Percentiles rank a stretch among this genome's conserved stretches.
These are phyloP conservation scores for Clusia tigrina DNA, from an alignment of 2,888 invertebrate species.

Conservation along the genomic window DNA sequence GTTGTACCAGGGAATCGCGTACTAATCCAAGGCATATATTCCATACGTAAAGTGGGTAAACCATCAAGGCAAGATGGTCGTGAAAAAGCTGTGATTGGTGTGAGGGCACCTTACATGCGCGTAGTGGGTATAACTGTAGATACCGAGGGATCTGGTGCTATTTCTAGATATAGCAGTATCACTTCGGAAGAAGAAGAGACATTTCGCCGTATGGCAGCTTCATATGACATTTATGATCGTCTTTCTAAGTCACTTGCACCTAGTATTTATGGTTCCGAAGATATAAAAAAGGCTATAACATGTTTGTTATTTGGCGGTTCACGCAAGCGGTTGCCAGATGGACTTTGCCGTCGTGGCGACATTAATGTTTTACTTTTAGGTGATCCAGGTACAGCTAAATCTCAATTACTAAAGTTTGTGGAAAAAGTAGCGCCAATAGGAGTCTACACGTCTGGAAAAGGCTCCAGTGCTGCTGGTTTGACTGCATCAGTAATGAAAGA, in stretches of 20 bases:
- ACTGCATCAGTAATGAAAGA: conserved; percentile 97
- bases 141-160: conserved; percentile 76
- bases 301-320: conserved; percentile 94
- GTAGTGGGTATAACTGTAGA: conserved; percentile 92
- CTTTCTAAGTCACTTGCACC: conserved; percentile 93
- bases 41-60: conserved; percentile 85
- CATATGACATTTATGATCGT: conserved; percentile 87
- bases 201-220: conserved; percentile 78
- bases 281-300: conserved; percentile 97
- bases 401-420: conserved; percentile 96
- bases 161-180: conserved; percentile 67
- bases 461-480: conserved; percentile 97
- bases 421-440: conserved; percentile 93
- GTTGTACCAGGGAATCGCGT: conserved; percentile 97
- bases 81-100: conserved; percentile 86
- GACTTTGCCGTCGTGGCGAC: conserved; percentile 93
- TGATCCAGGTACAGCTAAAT: conserved; percentile 99
- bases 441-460: conserved; percentile 99
- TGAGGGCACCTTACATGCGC: conserved; percentile 91
- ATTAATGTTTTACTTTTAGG: conserved; percentile 94
- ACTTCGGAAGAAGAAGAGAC: conserved; percentile 74
- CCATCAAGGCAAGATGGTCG: conserved; percentile 73
- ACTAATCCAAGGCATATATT: conserved; percentile 92
- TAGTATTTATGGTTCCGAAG: conserved; percentile 91
- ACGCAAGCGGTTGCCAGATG: conserved; percentile 91